Evolutionary conservation across 2,888 invertebrate genomes (phyloP), one percentile per base, ranked within the genome.

Genomic region (Epinotia ramella): DNA sequence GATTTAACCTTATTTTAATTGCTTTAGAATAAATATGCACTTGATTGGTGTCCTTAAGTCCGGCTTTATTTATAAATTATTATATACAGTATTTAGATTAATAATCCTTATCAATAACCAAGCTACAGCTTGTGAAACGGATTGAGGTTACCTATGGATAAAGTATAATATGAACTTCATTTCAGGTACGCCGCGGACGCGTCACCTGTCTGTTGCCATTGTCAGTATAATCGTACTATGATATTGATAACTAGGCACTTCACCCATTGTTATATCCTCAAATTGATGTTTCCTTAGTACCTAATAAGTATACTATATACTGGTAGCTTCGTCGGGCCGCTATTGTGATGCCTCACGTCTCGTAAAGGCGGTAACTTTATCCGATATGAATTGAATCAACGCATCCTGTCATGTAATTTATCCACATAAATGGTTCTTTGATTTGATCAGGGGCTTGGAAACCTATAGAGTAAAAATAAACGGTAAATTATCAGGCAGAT

Each of bases 341-440:
- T 71, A 70, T 75, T 66, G 73, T 60, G 16, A 28, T 53, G 49
- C n/a, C 46, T 40, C 24, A 46, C 46, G 59, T 59, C 67, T 56
- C 68, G 44, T 57, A 66, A 66, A 66, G 44, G 68, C 20, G 70
- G 44, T 18, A 64, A 70, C 75, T 66, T 74, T 65, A 70, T 60
- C 65, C 75, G 59, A 28, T 70, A 65, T 49, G 59, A 75, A 75
- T 75, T 75, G 53, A 62, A 68, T 71, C 44, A 71, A 70, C 60
- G 18, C 69, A 64, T 75, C 75, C 75, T 75, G 75, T 28, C 44
- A 59, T 44, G 20, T 74, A 18, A 65, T 64, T 70, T 64, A 64
- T 59, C 57, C 49, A 74, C 18, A 66, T 71, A 28, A 65, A 65
- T 53, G 24, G 28, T 28, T 62, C 9, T 16, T 62, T 62, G 40